Percentiles rank a stretch among this genome's conserved stretches.
phyloP scores from a whole-genome alignment of 2,797 vertebrate species.

The Danio kyathit region DNA sequence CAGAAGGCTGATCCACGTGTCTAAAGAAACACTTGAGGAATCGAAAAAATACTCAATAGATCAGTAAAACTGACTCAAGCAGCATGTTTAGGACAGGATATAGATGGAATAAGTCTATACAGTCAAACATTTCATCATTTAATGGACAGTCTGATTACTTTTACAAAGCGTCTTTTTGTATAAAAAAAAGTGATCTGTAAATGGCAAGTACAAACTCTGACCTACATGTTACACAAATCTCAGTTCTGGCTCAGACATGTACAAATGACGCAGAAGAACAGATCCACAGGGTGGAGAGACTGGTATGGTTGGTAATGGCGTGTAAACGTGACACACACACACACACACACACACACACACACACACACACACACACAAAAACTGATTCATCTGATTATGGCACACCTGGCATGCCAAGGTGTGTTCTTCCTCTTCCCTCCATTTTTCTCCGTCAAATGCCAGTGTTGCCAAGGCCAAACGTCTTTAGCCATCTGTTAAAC shows the following conservation, averaged over 20 bases:
- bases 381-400: slow-evolving; percentile 34
- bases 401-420: slow-evolving; percentile 48
- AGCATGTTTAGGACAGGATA: slow-evolving; percentile 8
- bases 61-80: neutral
- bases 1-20: neutral
- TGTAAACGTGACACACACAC: slow-evolving; percentile 6
- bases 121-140: neutral
- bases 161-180: neutral
- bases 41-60: neutral
- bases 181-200: slow-evolving; percentile 9
- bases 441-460: slow-evolving; percentile 44
- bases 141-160: neutral
- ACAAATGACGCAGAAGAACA: slow-evolving; percentile 39
- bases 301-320: neutral
- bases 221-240: slow-evolving; percentile 18
- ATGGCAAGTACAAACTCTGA: neutral
- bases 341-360: neutral
- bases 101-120: neutral
- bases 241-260: slow-evolving; percentile 37
- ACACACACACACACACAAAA: neutral
- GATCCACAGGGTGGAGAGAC: slow-evolving; percentile 17
- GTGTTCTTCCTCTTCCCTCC: slow-evolving; percentile 38
- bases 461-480: slow-evolving; percentile 18
- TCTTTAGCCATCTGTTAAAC: slow-evolving; percentile 46
- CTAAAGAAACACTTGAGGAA: neutral